Evolutionary conservation across 1,140 invertebrate genomes (phyloP).

Genomic region (Diorhabda elongata): DNA sequence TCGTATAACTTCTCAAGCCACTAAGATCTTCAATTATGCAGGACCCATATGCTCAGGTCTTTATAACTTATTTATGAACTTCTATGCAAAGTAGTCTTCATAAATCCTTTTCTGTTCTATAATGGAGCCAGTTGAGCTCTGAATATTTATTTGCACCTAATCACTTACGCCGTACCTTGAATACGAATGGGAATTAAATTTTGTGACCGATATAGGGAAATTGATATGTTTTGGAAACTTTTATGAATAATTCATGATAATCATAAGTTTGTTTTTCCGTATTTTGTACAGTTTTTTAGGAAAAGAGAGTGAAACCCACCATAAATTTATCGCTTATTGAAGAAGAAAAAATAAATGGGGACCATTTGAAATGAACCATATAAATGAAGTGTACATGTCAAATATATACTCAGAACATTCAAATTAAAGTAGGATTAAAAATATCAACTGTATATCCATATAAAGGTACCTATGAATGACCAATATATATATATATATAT

Average conservation of each 20-base stretch:
- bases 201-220: constrained; percentile 6
- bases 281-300: too few species aligned
- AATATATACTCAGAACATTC: too few species aligned
- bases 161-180: constrained; percentile 7
- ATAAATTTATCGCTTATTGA: too few species aligned
- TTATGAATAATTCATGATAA: too few species aligned
- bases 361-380: too few species aligned
- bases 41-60: constrained; percentile 25
- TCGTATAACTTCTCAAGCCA: constrained; percentile 13
- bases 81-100: constrained; percentile 26
- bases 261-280: neutral
- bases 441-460: too few species aligned
- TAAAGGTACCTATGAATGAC: too few species aligned
- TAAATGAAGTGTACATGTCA: too few species aligned
- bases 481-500: too few species aligned
- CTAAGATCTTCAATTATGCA: constrained; percentile 27
- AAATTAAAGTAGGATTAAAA: too few species aligned
- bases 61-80: constrained; percentile 27
- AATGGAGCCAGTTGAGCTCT: constrained; percentile 19
- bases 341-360: too few species aligned
- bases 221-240: constrained; percentile 6
- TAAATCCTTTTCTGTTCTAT: constrained; percentile 28
- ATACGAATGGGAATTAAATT: constrained; percentile 12
- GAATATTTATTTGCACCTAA: constrained; percentile 19
- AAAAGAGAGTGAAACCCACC: too few species aligned